Percentiles rank a stretch among this genome's conserved stretches.
Evolutionary conservation across 2,888 invertebrate species (phyloP).

Genomic region (Drosophila merina): DNA sequence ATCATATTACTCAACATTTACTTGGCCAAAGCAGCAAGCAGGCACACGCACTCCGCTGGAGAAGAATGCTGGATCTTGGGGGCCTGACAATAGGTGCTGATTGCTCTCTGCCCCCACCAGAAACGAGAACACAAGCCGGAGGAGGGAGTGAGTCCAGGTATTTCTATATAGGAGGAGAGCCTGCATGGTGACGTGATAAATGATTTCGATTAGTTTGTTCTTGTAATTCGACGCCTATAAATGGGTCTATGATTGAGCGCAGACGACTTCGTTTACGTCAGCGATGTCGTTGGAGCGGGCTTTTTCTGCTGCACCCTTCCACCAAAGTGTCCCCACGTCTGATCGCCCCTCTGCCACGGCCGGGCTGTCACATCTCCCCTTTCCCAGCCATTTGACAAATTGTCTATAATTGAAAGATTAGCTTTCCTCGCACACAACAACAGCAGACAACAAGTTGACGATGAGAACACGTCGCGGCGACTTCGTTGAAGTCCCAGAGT

Average conservation of each 20-base stretch:
- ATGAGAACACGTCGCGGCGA: constrained; percentile 63
- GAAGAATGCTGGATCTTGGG: constrained; percentile 31
- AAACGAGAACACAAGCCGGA: constrained; percentile 55
- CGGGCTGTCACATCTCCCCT: constrained; percentile 61
- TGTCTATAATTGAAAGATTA: constrained; percentile 84
- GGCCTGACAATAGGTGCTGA: constrained; percentile 82
- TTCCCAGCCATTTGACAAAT: constrained; percentile 82
- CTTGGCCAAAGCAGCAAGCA: constrained; percentile 14
- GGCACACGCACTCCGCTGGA: constrained; percentile 25
- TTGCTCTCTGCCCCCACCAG: constrained; percentile 73
- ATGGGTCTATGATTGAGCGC: constrained; percentile 83
- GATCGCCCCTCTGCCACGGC: constrained; percentile 3
- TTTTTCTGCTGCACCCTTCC: constrained; percentile 57
- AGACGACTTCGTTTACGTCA: constrained; percentile 75
- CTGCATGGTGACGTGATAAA: constrained; percentile 80
- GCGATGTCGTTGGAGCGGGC: constrained; percentile 54
- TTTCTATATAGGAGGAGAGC: constrained; percentile 28
- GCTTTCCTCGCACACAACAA: constrained; percentile 77
- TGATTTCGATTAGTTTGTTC: constrained; percentile 84
- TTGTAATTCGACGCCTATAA: constrained; percentile 84
- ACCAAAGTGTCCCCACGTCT: constrained; percentile 29
- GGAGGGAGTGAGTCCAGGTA: constrained; percentile 30
- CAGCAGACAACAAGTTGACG: constrained; percentile 57
- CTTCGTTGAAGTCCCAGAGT: constrained; percentile 39
- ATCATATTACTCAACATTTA: constrained; percentile 75